A percentile compares a stretch with the other conserved stretches of the same genome.
Evolutionary conservation across 2,797 vertebrate species (phyloP).

Genomic region (Lophotriccus pileatus): DNA sequence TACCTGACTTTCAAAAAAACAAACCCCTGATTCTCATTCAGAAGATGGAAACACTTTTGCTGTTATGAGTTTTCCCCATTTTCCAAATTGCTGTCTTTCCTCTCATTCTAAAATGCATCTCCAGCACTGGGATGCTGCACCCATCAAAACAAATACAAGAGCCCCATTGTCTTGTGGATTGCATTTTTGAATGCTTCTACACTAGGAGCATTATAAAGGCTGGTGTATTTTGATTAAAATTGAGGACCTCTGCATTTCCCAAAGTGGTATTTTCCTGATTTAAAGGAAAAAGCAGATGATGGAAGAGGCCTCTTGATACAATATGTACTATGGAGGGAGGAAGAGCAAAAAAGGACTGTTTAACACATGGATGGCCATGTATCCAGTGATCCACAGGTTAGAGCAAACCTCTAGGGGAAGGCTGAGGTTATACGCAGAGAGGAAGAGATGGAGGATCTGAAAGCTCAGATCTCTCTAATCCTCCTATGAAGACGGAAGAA

Average conservation of each 20-base stretch:
- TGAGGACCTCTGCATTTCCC: neutral
- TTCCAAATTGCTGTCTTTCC: neutral
- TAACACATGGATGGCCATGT: neutral
- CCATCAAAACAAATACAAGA: neutral
- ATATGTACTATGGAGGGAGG: neutral
- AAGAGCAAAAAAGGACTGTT: neutral
- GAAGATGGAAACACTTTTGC: neutral
- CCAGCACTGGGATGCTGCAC: neutral
- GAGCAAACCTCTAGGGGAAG: neutral
- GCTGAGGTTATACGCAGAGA: neutral
- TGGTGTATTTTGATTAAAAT: neutral
- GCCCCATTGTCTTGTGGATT: neutral
- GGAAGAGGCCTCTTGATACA: neutral
- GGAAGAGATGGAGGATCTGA: neutral
- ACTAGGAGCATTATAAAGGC: neutral
- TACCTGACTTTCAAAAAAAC: neutral
- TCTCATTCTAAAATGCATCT: neutral
- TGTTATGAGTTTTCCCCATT: neutral
- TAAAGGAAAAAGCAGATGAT: neutral
- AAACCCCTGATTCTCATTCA: neutral
- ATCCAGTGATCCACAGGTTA: neutral
- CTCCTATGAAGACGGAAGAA: neutral
- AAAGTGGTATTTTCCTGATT: neutral
- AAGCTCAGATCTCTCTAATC: neutral
- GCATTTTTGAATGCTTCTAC: neutral